Conservation (phyloP, 2,113 vertebrate species). For the Microtus ochrogaster region DNA sequence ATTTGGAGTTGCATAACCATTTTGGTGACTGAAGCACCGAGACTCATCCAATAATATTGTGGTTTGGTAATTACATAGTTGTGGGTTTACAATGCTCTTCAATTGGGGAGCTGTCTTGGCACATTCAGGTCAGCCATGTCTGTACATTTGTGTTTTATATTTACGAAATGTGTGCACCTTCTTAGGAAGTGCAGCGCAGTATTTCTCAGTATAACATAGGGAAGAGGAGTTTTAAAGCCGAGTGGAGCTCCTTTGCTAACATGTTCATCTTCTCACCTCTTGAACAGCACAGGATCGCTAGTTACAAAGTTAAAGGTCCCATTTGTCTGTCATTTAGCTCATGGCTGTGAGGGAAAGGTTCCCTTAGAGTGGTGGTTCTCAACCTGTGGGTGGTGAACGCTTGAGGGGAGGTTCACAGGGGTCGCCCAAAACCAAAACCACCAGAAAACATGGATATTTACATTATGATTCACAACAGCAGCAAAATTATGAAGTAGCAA, state of each 20-base stretch:
- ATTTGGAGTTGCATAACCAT: conserved; percentile 47
- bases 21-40: conserved; percentile 16
- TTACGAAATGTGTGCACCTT: neutral
- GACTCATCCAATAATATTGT: conserved; percentile 34
- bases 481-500: neutral
- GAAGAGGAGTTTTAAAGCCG: conserved; percentile 26
- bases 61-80: conserved; percentile 68
- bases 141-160: neutral
- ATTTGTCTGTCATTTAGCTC: neutral
- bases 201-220: neutral
- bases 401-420: no score
- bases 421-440: no score
- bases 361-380: neutral
- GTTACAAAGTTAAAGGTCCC: neutral
- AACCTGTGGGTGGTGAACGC: neutral
- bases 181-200: neutral
- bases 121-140: conserved; percentile 21
- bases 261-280: conserved; percentile 9
- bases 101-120: neutral
- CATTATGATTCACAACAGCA: neutral
- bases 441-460: neutral
- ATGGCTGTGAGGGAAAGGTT: neutral
- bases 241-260: neutral
- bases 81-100: conserved; percentile 45
- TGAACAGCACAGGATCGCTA: neutral